Conservation (phyloP, 2,797 vertebrate species). For the Mastacembelus armatus region DNA sequence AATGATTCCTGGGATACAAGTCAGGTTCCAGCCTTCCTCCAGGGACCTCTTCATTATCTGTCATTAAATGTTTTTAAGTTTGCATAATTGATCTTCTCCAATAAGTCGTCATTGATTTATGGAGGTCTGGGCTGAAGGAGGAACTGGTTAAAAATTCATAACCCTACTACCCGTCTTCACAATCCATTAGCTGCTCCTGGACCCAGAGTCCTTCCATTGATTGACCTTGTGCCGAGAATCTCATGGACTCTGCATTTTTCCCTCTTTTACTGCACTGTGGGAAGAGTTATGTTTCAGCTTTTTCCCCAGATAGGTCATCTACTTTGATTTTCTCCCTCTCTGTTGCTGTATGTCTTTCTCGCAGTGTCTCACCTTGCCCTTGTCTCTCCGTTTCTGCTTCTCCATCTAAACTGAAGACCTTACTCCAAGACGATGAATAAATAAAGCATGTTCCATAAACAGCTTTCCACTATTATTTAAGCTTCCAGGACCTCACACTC, state of each 20-base stretch:
- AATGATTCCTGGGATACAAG: conserved; percentile 77
- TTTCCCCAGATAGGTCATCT: conserved; percentile 86
- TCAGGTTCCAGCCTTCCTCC: conserved; percentile 69
- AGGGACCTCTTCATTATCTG: conserved; percentile 97
- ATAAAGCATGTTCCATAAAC: conserved; percentile 99
- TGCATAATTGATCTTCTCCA: conserved; percentile 99
- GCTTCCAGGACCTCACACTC: conserved; percentile 87
- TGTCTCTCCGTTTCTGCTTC: conserved; percentile 58
- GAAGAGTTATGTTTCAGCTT: conserved; percentile 91
- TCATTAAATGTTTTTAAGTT: conserved; percentile 99
- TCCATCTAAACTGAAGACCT: conserved; percentile 91
- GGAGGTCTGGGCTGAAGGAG: conserved; percentile 90
- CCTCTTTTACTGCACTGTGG: conserved; percentile 83
- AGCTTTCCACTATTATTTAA: conserved; percentile 99
- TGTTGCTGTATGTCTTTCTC: conserved; percentile 39
- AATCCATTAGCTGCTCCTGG: conserved; percentile 98
- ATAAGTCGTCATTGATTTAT: conserved; percentile 99
- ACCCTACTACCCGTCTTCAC: conserved; percentile 92
- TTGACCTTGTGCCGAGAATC: conserved; percentile 95
- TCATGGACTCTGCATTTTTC: conserved; percentile 87
- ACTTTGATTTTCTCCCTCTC: conserved; percentile 88
- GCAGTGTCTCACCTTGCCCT: conserved; percentile 56
- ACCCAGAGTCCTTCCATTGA: conserved; percentile 93
- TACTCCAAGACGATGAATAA: conserved; percentile 97
- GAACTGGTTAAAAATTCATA: conserved; percentile 98